Conservation (phyloP, 2,888 invertebrate genomes). For the Platycheirus rosarum region DNA sequence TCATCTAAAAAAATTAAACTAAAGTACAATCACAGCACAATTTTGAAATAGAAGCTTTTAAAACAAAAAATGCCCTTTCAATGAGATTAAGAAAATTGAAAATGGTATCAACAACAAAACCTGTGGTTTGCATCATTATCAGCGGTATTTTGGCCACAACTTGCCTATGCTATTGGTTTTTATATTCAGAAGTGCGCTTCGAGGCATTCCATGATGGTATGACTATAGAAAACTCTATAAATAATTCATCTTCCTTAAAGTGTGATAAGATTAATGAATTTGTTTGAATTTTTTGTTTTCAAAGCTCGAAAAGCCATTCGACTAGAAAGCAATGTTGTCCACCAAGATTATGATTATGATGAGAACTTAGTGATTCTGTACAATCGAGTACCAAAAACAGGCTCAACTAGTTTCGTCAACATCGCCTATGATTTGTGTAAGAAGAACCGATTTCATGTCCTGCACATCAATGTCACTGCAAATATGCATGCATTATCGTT, state of each 20-base stretch:
- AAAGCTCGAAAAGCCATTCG: conserved; percentile 43
- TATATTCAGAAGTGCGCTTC: conserved; percentile 78
- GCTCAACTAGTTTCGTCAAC: conserved; percentile 97
- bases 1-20: conserved; percentile 33
- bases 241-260: conserved; percentile 64
- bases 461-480: conserved; percentile 97
- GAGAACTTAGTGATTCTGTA: conserved; percentile 93
- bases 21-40: conserved; percentile 27
- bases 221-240: conserved; percentile 34
- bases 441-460: conserved; percentile 89
- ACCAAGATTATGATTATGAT: conserved; percentile 80
- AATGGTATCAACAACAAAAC: conserved; percentile 80
- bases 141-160: conserved; percentile 77
- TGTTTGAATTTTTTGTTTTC: too few relatives aligned
- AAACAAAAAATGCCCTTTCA: conserved; percentile 59
- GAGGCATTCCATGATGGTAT: conserved; percentile 72
- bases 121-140: conserved; percentile 78
- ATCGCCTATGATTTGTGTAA: conserved; percentile 92
- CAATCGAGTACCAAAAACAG: conserved; percentile 98
- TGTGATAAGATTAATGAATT: conserved; percentile 1
- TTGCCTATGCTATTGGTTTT: conserved; percentile 79
- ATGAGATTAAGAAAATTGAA: conserved; percentile 77
- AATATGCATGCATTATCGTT: conserved; percentile 97
- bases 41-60: not conserved
- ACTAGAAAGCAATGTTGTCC: conserved; percentile 26